phyloP scores from a whole-genome alignment of 2,888 invertebrate genomes.

The Phania funesta region DNA sequence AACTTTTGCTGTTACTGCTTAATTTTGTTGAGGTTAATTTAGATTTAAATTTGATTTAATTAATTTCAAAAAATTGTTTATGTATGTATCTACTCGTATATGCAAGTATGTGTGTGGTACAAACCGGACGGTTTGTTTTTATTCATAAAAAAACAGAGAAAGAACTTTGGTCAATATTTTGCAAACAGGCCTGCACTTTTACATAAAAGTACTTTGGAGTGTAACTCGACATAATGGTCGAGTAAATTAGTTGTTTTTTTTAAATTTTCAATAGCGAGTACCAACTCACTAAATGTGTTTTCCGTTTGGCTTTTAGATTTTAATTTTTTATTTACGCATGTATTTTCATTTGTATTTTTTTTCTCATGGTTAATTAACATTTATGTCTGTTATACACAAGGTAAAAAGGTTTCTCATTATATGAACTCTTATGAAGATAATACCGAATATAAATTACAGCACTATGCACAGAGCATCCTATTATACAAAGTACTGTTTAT shows the following conservation, averaged over 20 bases:
- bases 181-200: slow-evolving; percentile 7
- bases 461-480: too few relatives aligned
- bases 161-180: slow-evolving; percentile 35
- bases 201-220: neutral
- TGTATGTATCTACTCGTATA: neutral
- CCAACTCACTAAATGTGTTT: neutral
- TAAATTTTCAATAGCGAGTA: slow-evolving; percentile 7
- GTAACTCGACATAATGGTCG: slow-evolving; percentile 2
- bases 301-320: neutral
- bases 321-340: neutral
- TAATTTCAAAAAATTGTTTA: slow-evolving; percentile 46
- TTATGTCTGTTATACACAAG: too few relatives aligned
- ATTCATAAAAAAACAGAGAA: neutral
- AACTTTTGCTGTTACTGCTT: slow-evolving; percentile 27
- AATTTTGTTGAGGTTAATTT: slow-evolving; percentile 57
- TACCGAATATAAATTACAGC: too few relatives aligned
- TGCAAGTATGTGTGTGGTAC: neutral
- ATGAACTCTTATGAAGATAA: too few relatives aligned
- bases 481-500: too few relatives aligned
- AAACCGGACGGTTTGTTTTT: slow-evolving; percentile 22
- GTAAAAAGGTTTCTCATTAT: too few relatives aligned
- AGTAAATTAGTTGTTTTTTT: slow-evolving; percentile 26
- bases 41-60: slow-evolving; percentile 64
- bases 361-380: too few relatives aligned
- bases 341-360: too few relatives aligned